Evolutionary conservation across 2,113 vertebrate species (phyloP), one percentile per base, ranked within the genome.

Genomic region (Girardinichthys multiradiatus): DNA sequence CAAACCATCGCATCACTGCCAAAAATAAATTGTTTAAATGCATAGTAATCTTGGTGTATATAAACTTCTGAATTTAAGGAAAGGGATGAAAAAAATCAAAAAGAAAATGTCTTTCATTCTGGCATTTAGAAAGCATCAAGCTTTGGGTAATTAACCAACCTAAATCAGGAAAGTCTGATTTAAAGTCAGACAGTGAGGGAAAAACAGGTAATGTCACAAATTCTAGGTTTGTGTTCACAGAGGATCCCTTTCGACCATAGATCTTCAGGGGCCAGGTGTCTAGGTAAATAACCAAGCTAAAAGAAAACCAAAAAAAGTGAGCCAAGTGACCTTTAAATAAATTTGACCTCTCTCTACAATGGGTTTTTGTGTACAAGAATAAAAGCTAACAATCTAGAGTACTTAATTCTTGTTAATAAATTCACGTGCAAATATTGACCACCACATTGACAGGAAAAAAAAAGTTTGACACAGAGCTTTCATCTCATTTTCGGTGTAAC

Each of bases 401-500:
- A n/a, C 7, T 62, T 29, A 35, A 42, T 4, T 15, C 28, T 62
- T 19, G 35, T 42, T 29, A 72, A 73, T 31, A 64, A 42, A 5
- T 61, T 74, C 28, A 61, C 8, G 61, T 31, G 68, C 37, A 59
- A 57, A 64, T 45, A 17, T 13, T 54, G 29, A 71, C 15, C 17
- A 64, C 39, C 21, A 64, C 42, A 30, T 63, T 28, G 13, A 15
- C 27, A 3, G 35, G 62, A 64, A 3, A 51, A 59, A 72, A 59
- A 14, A 68, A 68, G 72, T 74, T 70, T 84, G 81, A 74, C 69
- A 69, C 45, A 37, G n/a, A 59, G 33, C 58, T 61, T 59, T 83
- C 57, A 67, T 77, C 88, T 68, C 66, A 10, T 64, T 68, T 72
- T 78, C 63, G 85, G 71, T 72, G 66, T 62, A 72, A 80, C 74